phyloP scores from a whole-genome alignment of 2,113 vertebrate genomes.

The Sigmodon hispidus region DNA sequence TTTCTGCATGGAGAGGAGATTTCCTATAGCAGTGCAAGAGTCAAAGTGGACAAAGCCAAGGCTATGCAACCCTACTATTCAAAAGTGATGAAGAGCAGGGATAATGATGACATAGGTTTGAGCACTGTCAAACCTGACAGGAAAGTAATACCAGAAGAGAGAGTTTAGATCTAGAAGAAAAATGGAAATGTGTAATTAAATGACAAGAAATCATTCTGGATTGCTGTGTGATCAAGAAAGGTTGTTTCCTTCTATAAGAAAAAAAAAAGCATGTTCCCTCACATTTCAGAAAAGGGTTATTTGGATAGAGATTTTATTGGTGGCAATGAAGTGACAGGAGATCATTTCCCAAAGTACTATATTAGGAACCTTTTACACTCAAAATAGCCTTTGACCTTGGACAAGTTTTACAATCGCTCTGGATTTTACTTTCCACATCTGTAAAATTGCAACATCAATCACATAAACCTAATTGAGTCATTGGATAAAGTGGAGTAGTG shows the following conservation, averaged over 20 bases:
- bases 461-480: neutral
- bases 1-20: neutral
- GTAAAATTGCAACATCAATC: neutral
- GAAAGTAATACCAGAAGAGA: neutral
- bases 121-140: neutral
- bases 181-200: neutral
- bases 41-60: neutral
- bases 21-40: neutral
- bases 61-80: neutral
- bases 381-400: neutral
- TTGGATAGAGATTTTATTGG: neutral
- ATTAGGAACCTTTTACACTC: neutral
- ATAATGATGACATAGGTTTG: neutral
- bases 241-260: neutral
- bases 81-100: neutral
- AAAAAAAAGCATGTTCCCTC: neutral
- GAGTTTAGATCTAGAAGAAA: too few species aligned
- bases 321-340: neutral
- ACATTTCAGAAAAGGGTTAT: neutral
- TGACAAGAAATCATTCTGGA: neutral
- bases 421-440: conserved; percentile 1
- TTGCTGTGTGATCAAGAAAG: neutral
- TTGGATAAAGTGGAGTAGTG: neutral
- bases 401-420: neutral
- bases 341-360: neutral